phyloP scores from a whole-genome alignment of 1,140 invertebrate genomes.

The Drosophila bipectinata region DNA sequence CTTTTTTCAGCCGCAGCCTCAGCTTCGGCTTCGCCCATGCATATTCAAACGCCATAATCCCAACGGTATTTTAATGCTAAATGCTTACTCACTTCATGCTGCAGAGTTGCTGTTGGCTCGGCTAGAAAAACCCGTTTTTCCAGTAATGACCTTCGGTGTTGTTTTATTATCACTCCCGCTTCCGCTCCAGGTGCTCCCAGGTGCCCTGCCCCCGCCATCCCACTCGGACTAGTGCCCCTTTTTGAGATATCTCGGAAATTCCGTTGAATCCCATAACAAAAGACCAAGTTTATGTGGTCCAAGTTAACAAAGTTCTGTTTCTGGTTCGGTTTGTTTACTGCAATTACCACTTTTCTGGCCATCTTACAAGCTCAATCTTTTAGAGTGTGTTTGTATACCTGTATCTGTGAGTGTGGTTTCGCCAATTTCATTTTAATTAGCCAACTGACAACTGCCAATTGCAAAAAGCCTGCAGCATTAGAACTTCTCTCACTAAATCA shows the following conservation, averaged over 20 bases:
- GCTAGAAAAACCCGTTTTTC: slow-evolving; percentile 73
- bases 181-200: slow-evolving; percentile 21
- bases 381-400: neutral
- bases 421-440: slow-evolving; percentile 39
- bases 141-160: slow-evolving; percentile 80
- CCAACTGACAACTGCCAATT: slow-evolving; percentile 1
- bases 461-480: neutral
- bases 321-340: slow-evolving; percentile 4
- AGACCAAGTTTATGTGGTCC: slow-evolving; percentile 26
- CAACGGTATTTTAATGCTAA: slow-evolving; percentile 82
- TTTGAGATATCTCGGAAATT: slow-evolving; percentile 40
- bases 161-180: slow-evolving; percentile 63
- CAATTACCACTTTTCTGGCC: slow-evolving; percentile 34
- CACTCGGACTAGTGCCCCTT: neutral
- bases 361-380: slow-evolving; percentile 11
- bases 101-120: slow-evolving; percentile 25
- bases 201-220: neutral
- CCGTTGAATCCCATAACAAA: slow-evolving; percentile 46
- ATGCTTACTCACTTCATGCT: slow-evolving; percentile 72
- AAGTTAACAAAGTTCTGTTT: slow-evolving; percentile 6
- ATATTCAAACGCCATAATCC: slow-evolving; percentile 78
- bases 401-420: slow-evolving; percentile 16
- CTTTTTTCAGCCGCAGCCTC: neutral
- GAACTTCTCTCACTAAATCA: slow-evolving; percentile 24
- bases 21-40: slow-evolving; percentile 58